Conservation (phyloP, 2,888 invertebrate genomes). For the Pachymerium ferrugineum region DNA sequence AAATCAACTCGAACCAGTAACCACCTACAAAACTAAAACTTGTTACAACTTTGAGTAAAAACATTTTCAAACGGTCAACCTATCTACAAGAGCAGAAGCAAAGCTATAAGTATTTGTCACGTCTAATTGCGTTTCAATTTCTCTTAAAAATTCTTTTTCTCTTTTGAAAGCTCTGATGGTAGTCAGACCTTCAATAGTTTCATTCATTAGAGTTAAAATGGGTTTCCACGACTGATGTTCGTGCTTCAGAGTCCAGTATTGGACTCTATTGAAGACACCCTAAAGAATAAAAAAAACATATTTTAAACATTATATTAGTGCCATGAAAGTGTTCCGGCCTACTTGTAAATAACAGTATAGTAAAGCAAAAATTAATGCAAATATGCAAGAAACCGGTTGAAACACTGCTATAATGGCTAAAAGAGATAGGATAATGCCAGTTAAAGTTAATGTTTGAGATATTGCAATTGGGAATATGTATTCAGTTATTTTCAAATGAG, state of each 20-base stretch:
- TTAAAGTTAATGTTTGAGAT: neutral
- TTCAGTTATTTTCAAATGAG: constrained; percentile 9
- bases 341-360: neutral
- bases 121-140: constrained; percentile 85
- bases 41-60: neutral
- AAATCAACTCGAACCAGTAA: neutral
- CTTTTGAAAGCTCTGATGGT: constrained; percentile 82
- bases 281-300: neutral
- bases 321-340: too few species aligned
- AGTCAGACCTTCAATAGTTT: constrained; percentile 74
- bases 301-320: too few species aligned
- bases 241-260: neutral
- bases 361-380: neutral
- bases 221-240: constrained; percentile 61
- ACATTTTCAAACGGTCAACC: neutral
- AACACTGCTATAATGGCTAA: neutral
- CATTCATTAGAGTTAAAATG: constrained; percentile 93
- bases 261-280: neutral
- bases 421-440: neutral
- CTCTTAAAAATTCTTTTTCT: constrained; percentile 72
- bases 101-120: constrained; percentile 40
- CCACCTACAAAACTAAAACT: neutral
- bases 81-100: neutral
- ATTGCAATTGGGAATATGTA: neutral
- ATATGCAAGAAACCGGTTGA: neutral